phyloP scores from a whole-genome alignment of 2,113 vertebrate species.

The Murina feae region DNA sequence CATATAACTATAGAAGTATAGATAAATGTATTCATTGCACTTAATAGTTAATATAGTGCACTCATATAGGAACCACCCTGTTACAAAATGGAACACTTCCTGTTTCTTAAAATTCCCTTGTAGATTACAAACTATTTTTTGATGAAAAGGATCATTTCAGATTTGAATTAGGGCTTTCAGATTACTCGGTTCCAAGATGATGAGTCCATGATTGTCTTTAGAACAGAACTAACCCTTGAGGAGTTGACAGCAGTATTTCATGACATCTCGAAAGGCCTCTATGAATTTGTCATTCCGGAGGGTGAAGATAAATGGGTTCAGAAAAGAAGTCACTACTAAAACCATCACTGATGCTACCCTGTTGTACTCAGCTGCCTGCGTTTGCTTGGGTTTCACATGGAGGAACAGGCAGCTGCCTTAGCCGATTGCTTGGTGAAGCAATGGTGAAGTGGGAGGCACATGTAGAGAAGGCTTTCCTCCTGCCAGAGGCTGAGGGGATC shows the following conservation, averaged over 20 bases:
- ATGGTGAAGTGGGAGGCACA: conserved; percentile 57
- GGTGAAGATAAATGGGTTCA: conserved; percentile 53
- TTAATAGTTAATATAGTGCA: not conserved
- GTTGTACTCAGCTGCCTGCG: not conserved
- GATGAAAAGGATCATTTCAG: not conserved
- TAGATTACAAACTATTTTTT: not conserved
- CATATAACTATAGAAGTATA: not conserved
- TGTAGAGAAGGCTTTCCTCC: conserved; percentile 55
- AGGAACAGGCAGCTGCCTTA: conserved; percentile 49
- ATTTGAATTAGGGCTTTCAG: not conserved
- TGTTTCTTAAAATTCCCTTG: not conserved
- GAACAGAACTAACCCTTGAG: not conserved
- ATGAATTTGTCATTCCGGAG: conserved; percentile 39
- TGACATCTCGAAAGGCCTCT: not conserved
- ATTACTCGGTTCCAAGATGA: not conserved
- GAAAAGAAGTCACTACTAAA: conserved; percentile 24
- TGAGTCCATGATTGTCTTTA: not conserved
- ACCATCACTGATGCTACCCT: not conserved
- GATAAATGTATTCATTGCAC: not conserved
- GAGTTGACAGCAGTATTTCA: not conserved
- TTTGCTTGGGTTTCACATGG: conserved; percentile 24
- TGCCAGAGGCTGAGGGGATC: conserved; percentile 15
- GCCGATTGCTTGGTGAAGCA: not conserved
- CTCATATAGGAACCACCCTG: not conserved
- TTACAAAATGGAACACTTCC: not conserved